Base-by-base conservation (phyloP, 92 coral and sea anemone genomes). In the Actinostola sp. region DNA sequence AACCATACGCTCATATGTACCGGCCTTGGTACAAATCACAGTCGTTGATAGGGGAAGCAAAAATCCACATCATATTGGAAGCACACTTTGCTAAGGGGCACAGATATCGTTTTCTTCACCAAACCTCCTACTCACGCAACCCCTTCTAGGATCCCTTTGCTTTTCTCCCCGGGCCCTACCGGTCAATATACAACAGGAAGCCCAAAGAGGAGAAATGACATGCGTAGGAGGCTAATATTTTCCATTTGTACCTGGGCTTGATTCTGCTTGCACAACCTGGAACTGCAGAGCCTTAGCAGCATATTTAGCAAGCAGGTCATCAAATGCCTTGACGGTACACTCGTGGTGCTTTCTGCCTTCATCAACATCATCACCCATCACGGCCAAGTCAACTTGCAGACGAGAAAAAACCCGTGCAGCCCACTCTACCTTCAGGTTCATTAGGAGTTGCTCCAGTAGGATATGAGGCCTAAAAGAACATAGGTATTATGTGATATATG, bases 401-500 rank as follows among this genome's bases (percentile, higher is more conserved):
- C 89, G 88, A 50, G 75, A 75, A 32, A 95, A 95, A 33, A 92
- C 92, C 55, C 80, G 88, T 46, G 87, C 97, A 0, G 99, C 97
- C 99, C 99, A 95, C 69, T 95, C 99, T 33, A 95, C 99, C 58
- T 95, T 95, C 89, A 95, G 84, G 75, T 95, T 92, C 94, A 95
- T 95, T 41, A 95, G 80, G 29, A 95, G 88, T 79, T 95, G 99
- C 71, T 95, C 99, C 61, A 95, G 82, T 50, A 95, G 72, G 30
- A 95, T 70, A 29, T 85, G 67, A 14, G 99, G 99, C 81, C 88
- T 91, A 29, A 26, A 63, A 38, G 8, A n/a, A 60, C 20, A 16
- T 20, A 38, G 26, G 1, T 29, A 39, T 15, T 31, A 59, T 29
- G 14, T 17, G 9, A n/a, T n/a, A n/a, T n/a, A n/a, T n/a, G n/a